Conservation (phyloP, 2,797 vertebrate species). For the Notoglanidium macrostoma region DNA sequence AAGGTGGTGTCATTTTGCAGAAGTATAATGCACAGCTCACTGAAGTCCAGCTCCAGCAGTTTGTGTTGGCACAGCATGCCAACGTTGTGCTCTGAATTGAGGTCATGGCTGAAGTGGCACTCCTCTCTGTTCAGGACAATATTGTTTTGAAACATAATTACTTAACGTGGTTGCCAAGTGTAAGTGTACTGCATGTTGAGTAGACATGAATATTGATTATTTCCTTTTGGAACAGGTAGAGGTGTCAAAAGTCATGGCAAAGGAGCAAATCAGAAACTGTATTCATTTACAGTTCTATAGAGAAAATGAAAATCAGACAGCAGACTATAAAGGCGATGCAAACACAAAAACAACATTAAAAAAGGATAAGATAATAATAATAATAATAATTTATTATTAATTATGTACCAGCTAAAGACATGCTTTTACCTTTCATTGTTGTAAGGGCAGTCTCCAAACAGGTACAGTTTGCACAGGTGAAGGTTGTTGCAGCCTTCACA, state of each 20-base stretch:
- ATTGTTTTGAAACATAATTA: constrained; percentile 12
- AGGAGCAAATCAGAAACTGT: background rate
- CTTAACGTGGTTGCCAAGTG: background rate
- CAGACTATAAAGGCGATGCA: background rate
- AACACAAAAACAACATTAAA: background rate
- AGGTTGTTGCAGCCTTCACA: constrained; percentile 45
- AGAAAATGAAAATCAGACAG: background rate
- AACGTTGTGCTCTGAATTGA: constrained; percentile 60
- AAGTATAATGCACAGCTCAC: constrained; percentile 66
- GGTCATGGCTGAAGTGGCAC: constrained; percentile 65
- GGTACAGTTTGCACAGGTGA: constrained; percentile 49
- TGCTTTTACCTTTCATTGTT: constrained; percentile 14
- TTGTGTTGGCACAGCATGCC: constrained; percentile 41
- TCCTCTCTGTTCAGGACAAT: constrained; percentile 48
- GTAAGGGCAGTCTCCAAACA: constrained; percentile 54
- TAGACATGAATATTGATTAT: background rate
- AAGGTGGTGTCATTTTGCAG: constrained; percentile 68
- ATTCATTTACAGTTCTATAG: background rate
- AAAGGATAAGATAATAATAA: background rate
- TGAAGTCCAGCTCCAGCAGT: constrained; percentile 61
- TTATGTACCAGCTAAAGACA: background rate
- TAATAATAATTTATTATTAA: background rate
- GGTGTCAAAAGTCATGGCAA: background rate
- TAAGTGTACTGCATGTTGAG: background rate
- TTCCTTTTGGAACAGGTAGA: background rate